Percentiles rank a stretch among this genome's conserved stretches.
phyloP scores from a whole-genome alignment of 2,113 vertebrate genomes.

The Entosphenus tridentatus region DNA sequence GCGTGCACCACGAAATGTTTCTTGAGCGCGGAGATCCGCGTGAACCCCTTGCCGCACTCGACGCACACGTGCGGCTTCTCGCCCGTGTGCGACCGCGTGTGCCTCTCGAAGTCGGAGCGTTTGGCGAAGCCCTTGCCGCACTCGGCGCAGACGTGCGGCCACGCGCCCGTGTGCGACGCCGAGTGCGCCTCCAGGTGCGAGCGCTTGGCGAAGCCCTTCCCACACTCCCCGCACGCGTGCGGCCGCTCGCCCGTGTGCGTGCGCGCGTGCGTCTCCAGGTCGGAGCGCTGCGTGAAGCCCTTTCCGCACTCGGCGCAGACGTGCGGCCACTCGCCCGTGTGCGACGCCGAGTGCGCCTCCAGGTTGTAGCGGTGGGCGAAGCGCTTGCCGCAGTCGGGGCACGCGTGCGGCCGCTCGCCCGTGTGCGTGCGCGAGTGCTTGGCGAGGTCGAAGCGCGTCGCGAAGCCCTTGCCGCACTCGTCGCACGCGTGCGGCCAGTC shows the following conservation, averaged over 20 bases:
- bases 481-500: no score
- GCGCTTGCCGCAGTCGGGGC: no score
- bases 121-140: not conserved
- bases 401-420: no score
- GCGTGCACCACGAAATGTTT: no score
- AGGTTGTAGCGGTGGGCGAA: no score
- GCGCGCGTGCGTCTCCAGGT: constrained; percentile 6
- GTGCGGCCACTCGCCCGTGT: not conserved
- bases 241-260: constrained; percentile 7
- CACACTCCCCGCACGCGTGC: not conserved
- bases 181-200: not conserved
- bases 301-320: constrained; percentile 5
- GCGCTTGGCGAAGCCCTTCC: not conserved
- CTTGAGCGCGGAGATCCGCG: no score
- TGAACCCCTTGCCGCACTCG: not conserved
- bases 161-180: not conserved
- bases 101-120: not conserved
- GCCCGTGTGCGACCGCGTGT: not conserved
- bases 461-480: no score
- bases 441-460: no score
- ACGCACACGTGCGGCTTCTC: not conserved
- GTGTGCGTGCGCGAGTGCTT: no score
- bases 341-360: no score
- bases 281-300: not conserved
- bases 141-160: not conserved